Evolutionary conservation across 2,888 invertebrate species (phyloP).

Genomic region (Dasypogon diadema): DNA sequence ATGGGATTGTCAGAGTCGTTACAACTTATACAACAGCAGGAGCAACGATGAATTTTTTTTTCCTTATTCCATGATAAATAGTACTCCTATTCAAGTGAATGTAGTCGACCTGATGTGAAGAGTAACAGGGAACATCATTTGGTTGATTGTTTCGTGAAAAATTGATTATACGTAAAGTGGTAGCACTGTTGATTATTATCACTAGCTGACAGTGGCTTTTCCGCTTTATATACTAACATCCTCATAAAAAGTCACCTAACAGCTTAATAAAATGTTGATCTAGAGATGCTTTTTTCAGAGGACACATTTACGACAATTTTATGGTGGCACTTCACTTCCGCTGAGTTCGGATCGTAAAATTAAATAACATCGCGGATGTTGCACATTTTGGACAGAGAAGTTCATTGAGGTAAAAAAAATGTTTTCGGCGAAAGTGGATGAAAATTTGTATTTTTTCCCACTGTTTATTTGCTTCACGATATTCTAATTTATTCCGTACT

Average conservation of each 20-base stretch:
- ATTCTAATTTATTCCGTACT: too few species aligned
- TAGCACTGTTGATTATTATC: constrained; percentile 22
- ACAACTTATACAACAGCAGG: not conserved
- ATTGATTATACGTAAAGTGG: constrained; percentile 40
- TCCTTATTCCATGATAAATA: constrained; percentile 14
- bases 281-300: constrained; percentile 12
- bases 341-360: constrained; percentile 9
- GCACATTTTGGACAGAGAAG: not conserved
- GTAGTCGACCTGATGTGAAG: constrained; percentile 7
- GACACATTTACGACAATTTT: constrained; percentile 40
- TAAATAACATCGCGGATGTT: constrained; percentile 16
- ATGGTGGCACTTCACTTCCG: constrained; percentile 28
- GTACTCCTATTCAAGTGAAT: constrained; percentile 13
- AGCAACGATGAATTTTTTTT: constrained; percentile 3
- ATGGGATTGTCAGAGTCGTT: constrained; percentile 17
- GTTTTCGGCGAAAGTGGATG: too few species aligned
- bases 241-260: constrained; percentile 34
- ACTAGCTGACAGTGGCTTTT: constrained; percentile 24
- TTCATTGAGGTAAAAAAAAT: too few species aligned
- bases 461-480: not conserved
- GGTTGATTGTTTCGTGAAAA: constrained; percentile 46
- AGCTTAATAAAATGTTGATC: constrained; percentile 46
- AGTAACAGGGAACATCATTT: constrained; percentile 19
- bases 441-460: too few species aligned
- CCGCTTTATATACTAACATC: constrained; percentile 27